Evolutionary conservation across 2,113 vertebrate species (phyloP), one percentile per base, ranked within the genome.

Genomic region (Actenoides hombroni): DNA sequence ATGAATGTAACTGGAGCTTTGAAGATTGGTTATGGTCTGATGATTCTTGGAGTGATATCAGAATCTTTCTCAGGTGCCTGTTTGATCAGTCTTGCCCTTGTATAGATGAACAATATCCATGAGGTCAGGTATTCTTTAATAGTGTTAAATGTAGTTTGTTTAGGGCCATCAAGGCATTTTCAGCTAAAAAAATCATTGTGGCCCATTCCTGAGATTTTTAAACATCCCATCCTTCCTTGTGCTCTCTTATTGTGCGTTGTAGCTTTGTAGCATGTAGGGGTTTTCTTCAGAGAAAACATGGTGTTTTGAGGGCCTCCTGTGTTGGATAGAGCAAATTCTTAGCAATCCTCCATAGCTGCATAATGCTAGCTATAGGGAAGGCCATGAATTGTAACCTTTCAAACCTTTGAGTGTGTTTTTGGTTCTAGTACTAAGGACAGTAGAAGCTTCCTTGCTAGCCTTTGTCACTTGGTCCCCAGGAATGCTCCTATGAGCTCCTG

Each of bases 401-500:
- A 74, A 15, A 5, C 23, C 15, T 49, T n/a, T 18, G 3, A 56
- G 4, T 21, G 20, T 35, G 10, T 37, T 86, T 83, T 73, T 7
- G 14, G 14, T 56, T 68, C 67, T 19, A 57, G 13, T 8, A 20
- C 5, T 46, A 33, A 71, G 20, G 7, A 28, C 31, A 49, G 6
- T 5, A 53, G 13, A 65, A 90, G 7, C 14, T 82, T 79, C 44
- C 40, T 39, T 56, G 31, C 1, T 20, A 31, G 5, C 14, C 20
- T 67, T 51, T 53, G 15, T n/a, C 59, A 28, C 18, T 56, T 57
- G 8, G 15, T 63, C 20, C 35, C 35, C 33, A 48, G 33, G 42
- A 77, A 44, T 0, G 0, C 9, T 33, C 23, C 28, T 21, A 1
- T 5, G 42, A 86, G 6, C 2, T 83, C 64, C 39, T 83, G 31